Percentiles rank a stretch among this genome's conserved stretches.
These are phyloP conservation scores for Plutomurus gul DNA, from an alignment of 1,140 invertebrate species.

Conservation along the genomic window DNA sequence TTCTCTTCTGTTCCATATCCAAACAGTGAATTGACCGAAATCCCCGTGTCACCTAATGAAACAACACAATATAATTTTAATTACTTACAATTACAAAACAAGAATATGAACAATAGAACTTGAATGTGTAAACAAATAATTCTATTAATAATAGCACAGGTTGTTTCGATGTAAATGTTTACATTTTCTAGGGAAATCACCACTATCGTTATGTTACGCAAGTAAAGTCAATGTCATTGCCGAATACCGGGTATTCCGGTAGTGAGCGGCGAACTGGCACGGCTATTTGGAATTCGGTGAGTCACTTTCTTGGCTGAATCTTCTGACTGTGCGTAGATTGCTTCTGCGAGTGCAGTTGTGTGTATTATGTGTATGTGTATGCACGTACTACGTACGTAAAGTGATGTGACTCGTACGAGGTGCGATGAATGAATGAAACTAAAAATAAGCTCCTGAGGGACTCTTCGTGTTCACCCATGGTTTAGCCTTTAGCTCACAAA, in stretches of 20 bases:
- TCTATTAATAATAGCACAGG: too few species aligned
- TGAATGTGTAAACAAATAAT: background rate
- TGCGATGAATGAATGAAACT: conserved; percentile 9
- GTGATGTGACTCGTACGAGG: background rate
- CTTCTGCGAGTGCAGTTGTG: background rate
- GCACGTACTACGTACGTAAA: background rate
- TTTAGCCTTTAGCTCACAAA: background rate
- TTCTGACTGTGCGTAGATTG: background rate
- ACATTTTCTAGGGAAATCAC: background rate
- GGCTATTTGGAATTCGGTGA: conserved; percentile 28
- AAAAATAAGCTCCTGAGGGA: background rate
- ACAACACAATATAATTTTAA: too few species aligned
- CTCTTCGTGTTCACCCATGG: conserved; percentile 1
- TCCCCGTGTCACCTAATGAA: too few species aligned
- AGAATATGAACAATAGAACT: background rate
- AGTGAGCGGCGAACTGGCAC: too few species aligned
- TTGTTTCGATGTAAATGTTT: background rate
- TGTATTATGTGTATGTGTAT: background rate
- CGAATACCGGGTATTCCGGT: conserved; percentile 17
- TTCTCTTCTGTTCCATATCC: too few species aligned
- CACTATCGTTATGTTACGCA: background rate
- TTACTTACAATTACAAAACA: too few species aligned
- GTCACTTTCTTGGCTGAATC: conserved; percentile 14
- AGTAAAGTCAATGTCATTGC: background rate
- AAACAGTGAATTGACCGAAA: too few species aligned